A percentile compares a stretch with the other conserved stretches of the same genome.
Conservation (phyloP, 1,140 invertebrate species). For the Diprion similis region DNA sequence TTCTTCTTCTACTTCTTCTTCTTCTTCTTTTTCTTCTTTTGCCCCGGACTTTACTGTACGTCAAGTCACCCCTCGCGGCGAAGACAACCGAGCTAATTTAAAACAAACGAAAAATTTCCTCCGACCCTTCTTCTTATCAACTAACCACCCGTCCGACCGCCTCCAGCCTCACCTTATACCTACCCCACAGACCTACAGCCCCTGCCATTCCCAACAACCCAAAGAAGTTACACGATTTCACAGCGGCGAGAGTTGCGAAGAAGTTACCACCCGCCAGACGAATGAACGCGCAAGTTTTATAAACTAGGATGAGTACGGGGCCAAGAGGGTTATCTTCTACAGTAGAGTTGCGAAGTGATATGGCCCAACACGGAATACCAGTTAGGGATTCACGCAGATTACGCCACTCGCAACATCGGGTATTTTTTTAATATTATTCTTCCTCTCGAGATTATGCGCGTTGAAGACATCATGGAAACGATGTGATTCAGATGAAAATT, state of each 20-base stretch:
- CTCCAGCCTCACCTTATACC: background rate
- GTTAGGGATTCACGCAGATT: conserved; percentile 41
- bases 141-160: background rate
- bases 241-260: background rate
- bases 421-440: background rate
- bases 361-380: conserved; percentile 38
- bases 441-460: background rate
- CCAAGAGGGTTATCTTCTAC: conserved; percentile 44
- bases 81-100: background rate
- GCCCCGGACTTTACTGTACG: background rate
- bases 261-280: conserved; percentile 5
- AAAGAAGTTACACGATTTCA: background rate
- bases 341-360: conserved; percentile 42
- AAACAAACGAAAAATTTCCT: conserved; percentile 8
- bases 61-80: conserved; percentile 1
- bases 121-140: conserved; percentile 4
- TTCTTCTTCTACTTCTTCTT: background rate
- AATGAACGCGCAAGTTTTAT: conserved; percentile 36
- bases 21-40: background rate
- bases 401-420: conserved; percentile 30
- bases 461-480: background rate
- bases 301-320: conserved; percentile 44
- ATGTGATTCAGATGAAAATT: too few species aligned
- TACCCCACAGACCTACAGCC: background rate
- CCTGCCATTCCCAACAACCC: background rate